Evolutionary conservation across 2,888 invertebrate genomes (phyloP).

Genomic region (Drosophila greeni): DNA sequence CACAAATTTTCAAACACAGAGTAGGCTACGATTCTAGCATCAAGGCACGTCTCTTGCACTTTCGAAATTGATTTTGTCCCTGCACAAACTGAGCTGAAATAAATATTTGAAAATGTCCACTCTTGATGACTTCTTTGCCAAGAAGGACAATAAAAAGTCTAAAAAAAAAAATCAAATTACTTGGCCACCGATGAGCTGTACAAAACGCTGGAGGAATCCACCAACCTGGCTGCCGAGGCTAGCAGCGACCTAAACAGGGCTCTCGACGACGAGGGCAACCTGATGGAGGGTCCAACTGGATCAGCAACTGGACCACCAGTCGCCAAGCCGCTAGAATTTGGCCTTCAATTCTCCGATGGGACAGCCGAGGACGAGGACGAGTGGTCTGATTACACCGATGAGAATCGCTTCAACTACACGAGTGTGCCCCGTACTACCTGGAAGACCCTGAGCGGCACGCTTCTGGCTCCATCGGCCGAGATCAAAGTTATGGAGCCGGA

Average conservation of each 20-base stretch:
- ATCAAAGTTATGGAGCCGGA: constrained; percentile 2
- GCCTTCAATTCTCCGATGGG: constrained; percentile 37
- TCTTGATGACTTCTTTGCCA: constrained; percentile 67
- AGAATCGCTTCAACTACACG: constrained; percentile 45
- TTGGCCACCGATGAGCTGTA: constrained; percentile 60
- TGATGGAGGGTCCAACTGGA: not conserved
- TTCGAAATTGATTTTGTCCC: constrained; percentile 41
- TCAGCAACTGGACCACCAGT: not conserved
- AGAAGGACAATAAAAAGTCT: constrained; percentile 57
- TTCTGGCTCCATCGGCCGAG: not conserved
- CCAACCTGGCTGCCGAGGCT: constrained; percentile 20
- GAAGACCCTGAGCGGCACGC: constrained; percentile 13
- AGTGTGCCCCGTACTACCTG: constrained; percentile 28
- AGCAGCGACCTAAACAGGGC: constrained; percentile 17
- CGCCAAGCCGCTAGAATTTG: constrained; percentile 31
- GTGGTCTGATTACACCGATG: constrained; percentile 58
- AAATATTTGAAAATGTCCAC: constrained; percentile 44
- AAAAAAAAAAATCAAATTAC: constrained; percentile 48
- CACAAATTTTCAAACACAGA: not conserved
- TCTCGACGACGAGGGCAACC: not conserved
- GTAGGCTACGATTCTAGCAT: constrained; percentile 7
- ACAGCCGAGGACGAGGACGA: constrained; percentile 47
- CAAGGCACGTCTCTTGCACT: not conserved
- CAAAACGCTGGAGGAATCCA: constrained; percentile 56
- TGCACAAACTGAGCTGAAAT: constrained; percentile 32